These are phyloP conservation scores for Carpatolechia fugitivella DNA, from an alignment of 2,888 invertebrate species.

Conservation along the genomic window DNA sequence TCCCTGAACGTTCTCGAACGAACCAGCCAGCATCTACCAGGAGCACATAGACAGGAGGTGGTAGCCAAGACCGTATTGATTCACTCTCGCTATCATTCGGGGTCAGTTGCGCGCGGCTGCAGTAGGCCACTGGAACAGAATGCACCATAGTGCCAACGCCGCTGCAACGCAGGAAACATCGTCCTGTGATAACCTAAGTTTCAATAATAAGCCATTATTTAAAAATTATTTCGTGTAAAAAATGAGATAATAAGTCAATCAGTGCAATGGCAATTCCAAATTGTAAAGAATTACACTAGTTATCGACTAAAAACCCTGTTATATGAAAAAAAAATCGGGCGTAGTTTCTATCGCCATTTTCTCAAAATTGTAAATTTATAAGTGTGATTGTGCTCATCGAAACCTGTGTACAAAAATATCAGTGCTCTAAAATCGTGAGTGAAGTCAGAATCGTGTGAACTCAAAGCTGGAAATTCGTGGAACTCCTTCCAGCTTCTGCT, in stretches of 20 bases:
- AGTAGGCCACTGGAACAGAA: constrained; percentile 68
- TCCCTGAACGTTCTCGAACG: neutral
- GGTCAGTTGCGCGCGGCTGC: constrained; percentile 76
- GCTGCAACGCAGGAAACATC: constrained; percentile 58
- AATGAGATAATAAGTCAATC: neutral
- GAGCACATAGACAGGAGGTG: constrained; percentile 39
- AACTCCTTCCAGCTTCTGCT: neutral
- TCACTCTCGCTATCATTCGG: constrained; percentile 67
- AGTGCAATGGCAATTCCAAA: neutral
- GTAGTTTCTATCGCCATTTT: too few relatives aligned
- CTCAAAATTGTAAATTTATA: too few relatives aligned
- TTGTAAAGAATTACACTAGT: too few relatives aligned
- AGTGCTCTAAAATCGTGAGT: neutral
- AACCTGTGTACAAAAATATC: neutral
- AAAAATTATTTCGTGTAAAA: neutral
- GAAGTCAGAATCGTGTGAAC: neutral
- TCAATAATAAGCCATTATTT: neutral
- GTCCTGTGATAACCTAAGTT: constrained; percentile 14
- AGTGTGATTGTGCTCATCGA: neutral
- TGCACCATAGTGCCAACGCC: constrained; percentile 60
- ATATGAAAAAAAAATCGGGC: too few relatives aligned
- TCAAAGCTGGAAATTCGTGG: neutral
- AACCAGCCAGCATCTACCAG: constrained; percentile 16
- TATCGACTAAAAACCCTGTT: too few relatives aligned
- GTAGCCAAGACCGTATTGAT: constrained; percentile 68